Evolutionary conservation across 2,113 vertebrate genomes (phyloP), one percentile per base, ranked within the genome.

Genomic region (Alosa alosa): DNA sequence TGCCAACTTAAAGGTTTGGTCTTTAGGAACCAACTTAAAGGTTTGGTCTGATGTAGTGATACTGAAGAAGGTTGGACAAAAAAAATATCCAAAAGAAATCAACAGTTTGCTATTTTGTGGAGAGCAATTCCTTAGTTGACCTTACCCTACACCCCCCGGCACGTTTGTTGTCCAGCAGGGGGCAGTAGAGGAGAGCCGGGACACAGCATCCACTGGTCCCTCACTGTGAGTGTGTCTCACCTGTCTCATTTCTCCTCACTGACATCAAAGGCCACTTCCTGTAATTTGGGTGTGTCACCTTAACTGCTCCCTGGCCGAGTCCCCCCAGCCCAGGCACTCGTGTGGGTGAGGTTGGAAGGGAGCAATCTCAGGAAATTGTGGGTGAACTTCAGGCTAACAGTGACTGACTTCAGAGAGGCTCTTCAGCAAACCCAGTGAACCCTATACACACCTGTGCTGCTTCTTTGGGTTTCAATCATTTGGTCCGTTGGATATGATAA

Each of bases 121-220:
- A 52, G 50, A 52, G 50, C 50, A 52, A 52, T 15, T 52, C 11
- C 47, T 49, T 8, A 49, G 11, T 52, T 52, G 15, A 31, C 31
- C 31, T 1, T 17, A 52, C 0, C 50, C 50, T 3, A 8, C 17
- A 0, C 41, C 4, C 41, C 41, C 41, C 4, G 0, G 41, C 13
- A 36, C 11, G 4, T 4, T 15, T 41, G 36, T 78, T 52, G 57
- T 17, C 86, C 90, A 91, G 84, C 83, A 89, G 89, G 47, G 86
- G 87, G 88, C 22, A 82, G 52, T 88, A 84, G 83, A 88, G 84
- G 81, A 52, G 64, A 25, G 49, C 18, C 41, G 10, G 39, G 25
- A 44, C n/a, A 49, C 39, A 84, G 57, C 47, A n/a, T 0, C 75
- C n/a, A 52, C 84, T 84, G 50, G 75, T 36, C 64, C 55, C 49